Evolutionary conservation across 92 coral and sea anemone genomes (phyloP), one percentile per base, ranked within the genome.

Genomic region (Phenganax marumi): DNA sequence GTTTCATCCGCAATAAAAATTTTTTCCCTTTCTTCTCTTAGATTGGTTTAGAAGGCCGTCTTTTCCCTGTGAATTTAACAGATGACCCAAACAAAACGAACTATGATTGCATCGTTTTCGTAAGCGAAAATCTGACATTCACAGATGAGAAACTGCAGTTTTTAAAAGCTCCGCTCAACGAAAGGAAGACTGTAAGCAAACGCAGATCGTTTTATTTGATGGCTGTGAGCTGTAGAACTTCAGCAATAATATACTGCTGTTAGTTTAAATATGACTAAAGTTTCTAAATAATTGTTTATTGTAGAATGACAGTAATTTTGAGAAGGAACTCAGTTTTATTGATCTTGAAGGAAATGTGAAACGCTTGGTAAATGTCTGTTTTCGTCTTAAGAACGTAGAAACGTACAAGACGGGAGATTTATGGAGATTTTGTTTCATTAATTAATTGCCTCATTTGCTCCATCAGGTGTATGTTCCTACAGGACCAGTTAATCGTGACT

Each of bases 401-500:
- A 58, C 22, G 23, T 58, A 16, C 8, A 13, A 58, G 21, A 16
- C 8, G 5, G 8, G 23, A n/a, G 13, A 58, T n/a, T 52, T 74
- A 25, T 18, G 19, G 7, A 25, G 19, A 50, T n/a, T 73, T n/a
- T 25, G 7, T 46, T 3, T 50, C 79, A 8, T 14, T 1, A 33
- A 33, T 33, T 1, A 33, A 33, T 1, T 33, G 43, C 43, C 4
- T 33, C 43, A 33, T 73, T 25, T 56, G 47, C 26, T 81, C 62
- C 14, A 68, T 3, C 26, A 94, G 98, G 92, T 94, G 26, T 87
- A 94, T 89, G 87, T 94, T 9, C 98, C 98, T 64, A 94, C 97
- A 39, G 98, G 98, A 16, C 98, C 98, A 56, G 98, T 94, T 17
- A 94, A 94, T 62, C 88, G 98, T 26, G 98, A 94, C 70, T 94